These are phyloP conservation scores for Heteropelma amictum DNA, from an alignment of 2,888 invertebrate species.

Conservation along the genomic window DNA sequence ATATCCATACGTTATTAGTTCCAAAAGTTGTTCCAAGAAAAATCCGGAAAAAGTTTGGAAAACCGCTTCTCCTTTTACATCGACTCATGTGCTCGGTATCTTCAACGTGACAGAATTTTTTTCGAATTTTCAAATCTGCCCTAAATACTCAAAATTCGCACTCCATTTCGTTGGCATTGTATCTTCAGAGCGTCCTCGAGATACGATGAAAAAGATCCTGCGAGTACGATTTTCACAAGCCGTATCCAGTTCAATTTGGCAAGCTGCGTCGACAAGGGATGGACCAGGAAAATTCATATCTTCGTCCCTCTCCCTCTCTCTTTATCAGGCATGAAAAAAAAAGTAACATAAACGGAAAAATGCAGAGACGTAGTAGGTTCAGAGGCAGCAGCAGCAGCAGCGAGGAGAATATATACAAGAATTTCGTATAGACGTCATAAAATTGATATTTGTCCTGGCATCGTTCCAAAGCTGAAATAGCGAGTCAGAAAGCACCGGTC, in stretches of 20 bases:
- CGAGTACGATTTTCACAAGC: conserved; percentile 34
- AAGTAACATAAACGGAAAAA: conserved; percentile 27
- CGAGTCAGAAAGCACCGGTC: conserved; percentile 57
- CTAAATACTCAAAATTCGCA: no score
- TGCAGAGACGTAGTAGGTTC: conserved; percentile 51
- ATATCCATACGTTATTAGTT: no score
- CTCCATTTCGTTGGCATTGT: no score
- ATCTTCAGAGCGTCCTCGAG: no score
- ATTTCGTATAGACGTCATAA: conserved; percentile 63
- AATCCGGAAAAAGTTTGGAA: no score
- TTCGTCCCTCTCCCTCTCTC: not conserved
- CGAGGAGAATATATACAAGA: conserved; percentile 59
- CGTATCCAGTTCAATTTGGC: conserved; percentile 52
- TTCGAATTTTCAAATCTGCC: no score
- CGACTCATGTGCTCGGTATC: no score
- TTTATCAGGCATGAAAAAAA: not conserved
- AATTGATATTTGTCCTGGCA: conserved; percentile 71
- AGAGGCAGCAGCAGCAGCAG: conserved; percentile 43
- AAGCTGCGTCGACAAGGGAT: conserved; percentile 37
- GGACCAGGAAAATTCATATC: not conserved
- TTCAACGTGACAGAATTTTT: no score
- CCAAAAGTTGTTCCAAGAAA: no score
- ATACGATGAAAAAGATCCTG: conserved; percentile 33
- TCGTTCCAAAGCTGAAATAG: conserved; percentile 63
- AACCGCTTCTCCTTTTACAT: no score